phyloP scores from a whole-genome alignment of 2,113 vertebrate genomes.

The Circaetus cinerascens region DNA sequence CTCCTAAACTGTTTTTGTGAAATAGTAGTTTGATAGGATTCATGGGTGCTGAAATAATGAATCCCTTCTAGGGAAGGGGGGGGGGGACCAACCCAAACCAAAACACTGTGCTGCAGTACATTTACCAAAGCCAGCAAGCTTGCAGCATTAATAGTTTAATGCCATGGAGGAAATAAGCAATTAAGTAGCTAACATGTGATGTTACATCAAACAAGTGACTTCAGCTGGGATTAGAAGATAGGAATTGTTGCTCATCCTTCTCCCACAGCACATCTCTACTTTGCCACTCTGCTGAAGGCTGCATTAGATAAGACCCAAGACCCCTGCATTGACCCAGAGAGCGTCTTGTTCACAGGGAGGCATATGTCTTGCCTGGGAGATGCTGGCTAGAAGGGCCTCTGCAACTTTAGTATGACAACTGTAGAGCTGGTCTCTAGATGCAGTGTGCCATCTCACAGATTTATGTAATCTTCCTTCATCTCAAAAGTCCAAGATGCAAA shows the following conservation, averaged over 20 bases:
- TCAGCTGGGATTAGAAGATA: background rate
- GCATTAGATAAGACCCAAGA: background rate
- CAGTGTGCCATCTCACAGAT: accelerated
- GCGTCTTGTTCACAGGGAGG: accelerated
- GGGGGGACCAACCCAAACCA: background rate
- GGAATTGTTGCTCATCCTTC: background rate
- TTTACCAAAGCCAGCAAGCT: background rate
- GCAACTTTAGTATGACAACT: accelerated
- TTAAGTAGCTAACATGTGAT: background rate
- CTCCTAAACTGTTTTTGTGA: background rate
- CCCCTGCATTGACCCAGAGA: background rate
- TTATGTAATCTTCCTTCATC: background rate
- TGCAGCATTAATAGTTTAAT: background rate
- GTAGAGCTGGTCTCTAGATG: background rate
- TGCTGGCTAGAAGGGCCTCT: background rate
- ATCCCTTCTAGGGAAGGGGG: background rate
- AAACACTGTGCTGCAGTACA: background rate
- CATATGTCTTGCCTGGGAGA: accelerated
- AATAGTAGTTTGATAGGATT: background rate
- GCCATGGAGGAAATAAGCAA: background rate
- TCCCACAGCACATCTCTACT: background rate
- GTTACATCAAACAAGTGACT: background rate
- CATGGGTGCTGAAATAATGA: background rate
- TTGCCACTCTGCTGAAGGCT: background rate
- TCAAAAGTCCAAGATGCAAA: background rate